A percentile compares a stretch with the other conserved stretches of the same genome.
Evolutionary conservation across 2,113 vertebrate species (phyloP).

Genomic region (Cebus imitator): DNA sequence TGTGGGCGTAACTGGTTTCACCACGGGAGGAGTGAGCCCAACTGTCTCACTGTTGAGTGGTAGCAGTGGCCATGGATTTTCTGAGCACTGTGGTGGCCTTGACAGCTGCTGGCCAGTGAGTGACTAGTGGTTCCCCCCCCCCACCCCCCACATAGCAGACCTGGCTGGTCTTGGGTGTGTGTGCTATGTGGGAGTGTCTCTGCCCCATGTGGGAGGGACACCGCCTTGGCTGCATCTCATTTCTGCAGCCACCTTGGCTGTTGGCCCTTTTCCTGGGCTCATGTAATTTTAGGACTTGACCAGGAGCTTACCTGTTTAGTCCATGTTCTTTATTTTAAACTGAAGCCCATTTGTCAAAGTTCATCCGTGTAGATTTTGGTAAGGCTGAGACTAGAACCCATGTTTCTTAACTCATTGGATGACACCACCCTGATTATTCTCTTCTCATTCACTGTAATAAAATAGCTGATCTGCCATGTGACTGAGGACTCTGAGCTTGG

Average conservation of each 20-base stretch:
- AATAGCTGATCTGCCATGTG: neutral
- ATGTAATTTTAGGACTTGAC: neutral
- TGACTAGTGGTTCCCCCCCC: neutral
- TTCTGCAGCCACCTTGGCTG: neutral
- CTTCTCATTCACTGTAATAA: neutral
- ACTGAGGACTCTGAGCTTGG: too few relatives aligned
- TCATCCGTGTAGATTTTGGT: neutral
- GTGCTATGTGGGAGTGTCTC: too few relatives aligned
- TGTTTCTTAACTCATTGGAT: neutral
- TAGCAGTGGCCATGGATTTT: neutral
- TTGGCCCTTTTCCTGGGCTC: neutral
- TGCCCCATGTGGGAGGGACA: accelerated
- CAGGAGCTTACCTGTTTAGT: neutral
- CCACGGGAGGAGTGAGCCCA: neutral
- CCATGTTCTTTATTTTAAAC: neutral
- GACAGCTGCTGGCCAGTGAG: neutral
- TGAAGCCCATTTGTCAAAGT: neutral
- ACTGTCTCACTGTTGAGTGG: neutral
- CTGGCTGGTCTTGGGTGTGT: accelerated
- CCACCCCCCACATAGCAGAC: neutral
- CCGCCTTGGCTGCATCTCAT: neutral
- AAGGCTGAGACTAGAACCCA: neutral
- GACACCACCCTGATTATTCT: accelerated
- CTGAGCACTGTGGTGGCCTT: neutral
- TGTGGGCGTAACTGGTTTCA: accelerated